Conservation (phyloP, 2,113 vertebrate genomes). For the Caloenas nicobarica region DNA sequence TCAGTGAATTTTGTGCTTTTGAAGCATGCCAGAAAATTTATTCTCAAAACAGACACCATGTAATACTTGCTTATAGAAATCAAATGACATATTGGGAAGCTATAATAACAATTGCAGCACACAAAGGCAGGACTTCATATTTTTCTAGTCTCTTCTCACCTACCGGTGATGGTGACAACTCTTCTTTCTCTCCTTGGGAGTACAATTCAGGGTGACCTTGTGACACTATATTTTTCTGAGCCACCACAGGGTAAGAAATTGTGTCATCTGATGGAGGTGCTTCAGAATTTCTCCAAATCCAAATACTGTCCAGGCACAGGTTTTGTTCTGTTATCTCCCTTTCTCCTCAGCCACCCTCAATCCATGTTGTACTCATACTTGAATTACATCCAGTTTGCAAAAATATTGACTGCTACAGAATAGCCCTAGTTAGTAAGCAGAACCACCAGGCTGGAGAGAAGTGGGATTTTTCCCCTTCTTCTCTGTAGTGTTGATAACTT, state of each 20-base stretch:
- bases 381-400: neutral
- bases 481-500: constrained; percentile 19
- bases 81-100: neutral
- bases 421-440: constrained; percentile 1
- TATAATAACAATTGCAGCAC: neutral
- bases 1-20: neutral
- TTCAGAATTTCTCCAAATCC: neutral
- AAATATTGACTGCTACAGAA: neutral
- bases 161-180: neutral
- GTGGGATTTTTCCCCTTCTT: neutral
- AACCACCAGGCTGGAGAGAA: neutral
- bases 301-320: neutral
- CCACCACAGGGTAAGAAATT: neutral
- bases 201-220: neutral
- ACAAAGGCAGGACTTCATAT: neutral
- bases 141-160: neutral
- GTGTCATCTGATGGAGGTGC: neutral
- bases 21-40: neutral
- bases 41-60: neutral
- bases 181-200: neutral
- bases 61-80: neutral
- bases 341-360: neutral
- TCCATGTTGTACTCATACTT: neutral
- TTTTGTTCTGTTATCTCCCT: neutral
- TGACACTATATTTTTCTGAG: neutral